Base-by-base conservation (phyloP, 2,888 invertebrate species). In the Rotaria socialis region DNA sequence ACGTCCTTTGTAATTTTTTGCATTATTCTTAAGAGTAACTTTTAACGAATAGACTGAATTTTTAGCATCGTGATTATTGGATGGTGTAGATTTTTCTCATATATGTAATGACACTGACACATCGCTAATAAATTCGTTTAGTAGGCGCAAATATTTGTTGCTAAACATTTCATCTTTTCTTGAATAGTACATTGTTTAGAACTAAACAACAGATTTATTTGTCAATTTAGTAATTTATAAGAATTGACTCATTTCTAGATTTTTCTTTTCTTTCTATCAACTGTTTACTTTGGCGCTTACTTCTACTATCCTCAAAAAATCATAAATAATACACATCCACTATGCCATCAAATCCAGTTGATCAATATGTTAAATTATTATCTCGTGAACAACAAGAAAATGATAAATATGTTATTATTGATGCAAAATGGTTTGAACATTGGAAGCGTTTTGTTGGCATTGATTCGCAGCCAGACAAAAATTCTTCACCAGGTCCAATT, bases 291-390 rank as follows among this genome's bases (percentile, higher is more conserved):
- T 27, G 19, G 67, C 27, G 35, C 67, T 35, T 67, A 16, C 16
- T 67, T 41, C 27, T 41, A 67, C 1, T 67, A 4, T 35, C 67
- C 67, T 35, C 4, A 52, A 52, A 5, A 35, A 67, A 67, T 16
- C 16, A 22, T 24, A 56, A 56, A 24, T 24, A 56, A 27, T 16
- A 16, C 14, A 16, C 11, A 35, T 67, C 35, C 35, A 67, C 14
- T 35, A 80, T 80, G 80, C 80, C 80, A 47, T 80, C 80, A 43
- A 80, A 80, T 80, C 80, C 80, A 24, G 80, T n/a, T 80, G 80
- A 80, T 47, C 80, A 80, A 47, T 80, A 80, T n/a, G 4, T 14
- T 6, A 80, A 80, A 47, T 47, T 80, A 47, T 47, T 80, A 47
- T 43, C 43, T 47, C 43, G n/a, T 19, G 47, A 43, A 47, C 47